Conservation (phyloP, 2,888 invertebrate genomes). For the Limulus polyphemus region DNA sequence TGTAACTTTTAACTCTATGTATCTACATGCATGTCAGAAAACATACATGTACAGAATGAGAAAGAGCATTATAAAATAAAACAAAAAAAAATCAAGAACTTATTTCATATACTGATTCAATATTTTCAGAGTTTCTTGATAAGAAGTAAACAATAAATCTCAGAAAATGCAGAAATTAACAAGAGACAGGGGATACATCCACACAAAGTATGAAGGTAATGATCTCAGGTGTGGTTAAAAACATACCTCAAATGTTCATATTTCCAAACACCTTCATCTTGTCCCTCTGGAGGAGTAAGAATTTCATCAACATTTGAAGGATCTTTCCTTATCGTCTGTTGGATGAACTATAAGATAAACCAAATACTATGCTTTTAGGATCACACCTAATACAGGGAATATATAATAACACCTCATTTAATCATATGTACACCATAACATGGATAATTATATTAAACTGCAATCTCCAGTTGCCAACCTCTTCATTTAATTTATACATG, state of each 20-base stretch:
- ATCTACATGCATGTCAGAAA: too few species aligned
- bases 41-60: too few species aligned
- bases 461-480: too few species aligned
- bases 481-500: neutral
- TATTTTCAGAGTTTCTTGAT: too few species aligned
- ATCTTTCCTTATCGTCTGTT: conserved; percentile 87
- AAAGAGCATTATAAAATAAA: conserved; percentile 4
- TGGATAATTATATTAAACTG: too few species aligned
- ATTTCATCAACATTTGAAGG: conserved; percentile 87
- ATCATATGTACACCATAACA: too few species aligned
- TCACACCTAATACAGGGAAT: too few species aligned
- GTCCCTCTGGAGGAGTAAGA: conserved; percentile 87
- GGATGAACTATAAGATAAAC: conserved; percentile 55
- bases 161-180: neutral
- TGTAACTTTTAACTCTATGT: too few species aligned
- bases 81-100: conserved; percentile 3
- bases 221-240: neutral
- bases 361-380: too few species aligned
- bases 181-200: neutral
- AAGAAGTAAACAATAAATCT: too few species aligned
- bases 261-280: conserved; percentile 99
- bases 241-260: conserved; percentile 86
- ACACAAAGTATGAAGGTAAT: neutral
- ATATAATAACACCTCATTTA: too few species aligned
- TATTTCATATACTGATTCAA: too few species aligned